Conservation (phyloP, 2,888 invertebrate species). For the Scaptomyza cyrtandrae region DNA sequence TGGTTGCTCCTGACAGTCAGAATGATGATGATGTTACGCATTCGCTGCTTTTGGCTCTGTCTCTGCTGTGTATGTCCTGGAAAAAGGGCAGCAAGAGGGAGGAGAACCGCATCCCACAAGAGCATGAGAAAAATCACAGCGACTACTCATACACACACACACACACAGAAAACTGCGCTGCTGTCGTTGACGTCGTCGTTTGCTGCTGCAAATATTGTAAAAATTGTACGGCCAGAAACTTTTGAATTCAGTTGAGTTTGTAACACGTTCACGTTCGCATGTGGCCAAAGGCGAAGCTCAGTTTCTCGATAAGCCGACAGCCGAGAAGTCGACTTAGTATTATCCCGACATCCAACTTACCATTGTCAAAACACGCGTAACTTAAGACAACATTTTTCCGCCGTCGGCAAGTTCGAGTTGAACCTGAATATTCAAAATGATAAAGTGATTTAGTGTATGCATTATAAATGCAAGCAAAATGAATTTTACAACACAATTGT, state of each 20-base stretch:
- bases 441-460: slow-evolving; percentile 10
- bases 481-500: background rate
- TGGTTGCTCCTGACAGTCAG: slow-evolving; percentile 70
- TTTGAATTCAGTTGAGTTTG: slow-evolving; percentile 76
- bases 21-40: slow-evolving; percentile 67
- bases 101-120: slow-evolving; percentile 47
- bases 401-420: slow-evolving; percentile 55
- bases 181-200: slow-evolving; percentile 33
- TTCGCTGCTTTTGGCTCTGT: slow-evolving; percentile 29
- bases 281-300: slow-evolving; percentile 27
- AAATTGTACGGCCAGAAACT: slow-evolving; percentile 71
- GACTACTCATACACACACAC: slow-evolving; percentile 29
- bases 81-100: slow-evolving; percentile 43
- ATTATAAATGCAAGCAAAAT: slow-evolving; percentile 1
- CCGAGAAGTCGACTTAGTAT: background rate
- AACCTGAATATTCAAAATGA: background rate
- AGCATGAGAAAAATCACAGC: slow-evolving; percentile 73
- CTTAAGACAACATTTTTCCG: slow-evolving; percentile 55
- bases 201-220: slow-evolving; percentile 69
- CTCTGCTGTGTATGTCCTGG: slow-evolving; percentile 46
- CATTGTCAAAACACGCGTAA: slow-evolving; percentile 42
- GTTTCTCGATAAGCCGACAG: slow-evolving; percentile 16
- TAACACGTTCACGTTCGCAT: slow-evolving; percentile 70
- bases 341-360: slow-evolving; percentile 19
- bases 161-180: slow-evolving; percentile 53